These are phyloP conservation scores for Teleopsis dalmanni DNA, from an alignment of 1,140 invertebrate species.

Conservation along the genomic window DNA sequence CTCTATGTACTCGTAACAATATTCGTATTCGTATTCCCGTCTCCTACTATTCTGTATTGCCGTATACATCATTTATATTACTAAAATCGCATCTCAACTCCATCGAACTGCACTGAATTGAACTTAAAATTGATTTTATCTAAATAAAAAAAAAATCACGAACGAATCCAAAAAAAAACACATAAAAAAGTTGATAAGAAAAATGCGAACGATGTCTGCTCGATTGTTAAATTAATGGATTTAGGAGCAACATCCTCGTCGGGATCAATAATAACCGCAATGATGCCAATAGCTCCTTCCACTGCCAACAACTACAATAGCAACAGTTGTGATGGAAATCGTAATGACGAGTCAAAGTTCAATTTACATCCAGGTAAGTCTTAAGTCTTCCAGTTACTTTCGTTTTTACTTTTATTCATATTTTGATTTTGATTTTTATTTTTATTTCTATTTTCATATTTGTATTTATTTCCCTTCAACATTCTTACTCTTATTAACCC, in stretches of 20 bases:
- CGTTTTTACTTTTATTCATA: too few relatives aligned
- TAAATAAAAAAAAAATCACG: slow-evolving; percentile 11
- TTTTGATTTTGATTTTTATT: too few relatives aligned
- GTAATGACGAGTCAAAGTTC: slow-evolving; percentile 31
- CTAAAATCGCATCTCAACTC: too few relatives aligned
- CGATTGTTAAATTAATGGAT: slow-evolving; percentile 31
- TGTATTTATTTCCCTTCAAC: too few relatives aligned
- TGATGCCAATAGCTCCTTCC: neutral
- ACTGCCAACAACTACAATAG: neutral
- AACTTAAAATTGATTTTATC: slow-evolving; percentile 4
- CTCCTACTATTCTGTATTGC: too few relatives aligned
- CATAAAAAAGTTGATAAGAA: slow-evolving; percentile 31
- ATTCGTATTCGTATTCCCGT: too few relatives aligned
- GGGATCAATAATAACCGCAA: slow-evolving; percentile 16
- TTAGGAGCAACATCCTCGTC: slow-evolving; percentile 13
- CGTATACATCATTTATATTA: too few relatives aligned
- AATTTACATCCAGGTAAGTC: slow-evolving; percentile 7
- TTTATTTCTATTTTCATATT: too few relatives aligned
- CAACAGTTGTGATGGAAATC: slow-evolving; percentile 32
- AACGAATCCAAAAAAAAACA: slow-evolving; percentile 12
- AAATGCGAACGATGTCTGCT: slow-evolving; percentile 38
- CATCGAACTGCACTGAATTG: too few relatives aligned
- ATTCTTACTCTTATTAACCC: too few relatives aligned
- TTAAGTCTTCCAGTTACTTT: too few relatives aligned
- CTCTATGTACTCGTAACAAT: too few relatives aligned